These are phyloP conservation scores for Sinocyclocheilus anshuiensis DNA, from an alignment of 2,113 vertebrate species.

Conservation along the genomic window DNA sequence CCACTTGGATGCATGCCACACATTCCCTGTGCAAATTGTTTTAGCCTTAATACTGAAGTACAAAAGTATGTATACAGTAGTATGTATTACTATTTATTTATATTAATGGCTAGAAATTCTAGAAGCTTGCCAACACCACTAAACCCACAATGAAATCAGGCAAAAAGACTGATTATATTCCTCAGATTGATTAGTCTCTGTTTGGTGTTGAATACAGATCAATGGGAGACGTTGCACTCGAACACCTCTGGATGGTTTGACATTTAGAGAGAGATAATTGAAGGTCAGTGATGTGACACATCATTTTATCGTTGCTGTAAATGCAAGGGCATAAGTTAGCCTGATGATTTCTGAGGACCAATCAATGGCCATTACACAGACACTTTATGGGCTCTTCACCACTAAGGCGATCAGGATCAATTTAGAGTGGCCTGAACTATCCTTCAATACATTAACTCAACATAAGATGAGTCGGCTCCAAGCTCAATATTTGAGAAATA, in stretches of 20 bases:
- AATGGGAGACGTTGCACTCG: conserved; percentile 35
- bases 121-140: neutral
- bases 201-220: conserved; percentile 29
- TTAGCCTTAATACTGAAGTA: neutral
- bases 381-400: conserved; percentile 12
- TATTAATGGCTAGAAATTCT: neutral
- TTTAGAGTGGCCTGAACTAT: conserved; percentile 2
- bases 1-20: neutral
- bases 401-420: conserved; percentile 17
- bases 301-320: conserved; percentile 36
- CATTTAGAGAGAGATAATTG: conserved; percentile 52
- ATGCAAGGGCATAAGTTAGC: conserved; percentile 42
- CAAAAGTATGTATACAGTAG: neutral
- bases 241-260: conserved; percentile 36
- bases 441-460: conserved; percentile 27
- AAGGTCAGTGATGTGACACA: conserved; percentile 47
- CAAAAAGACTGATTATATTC: neutral
- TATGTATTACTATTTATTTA: neutral
- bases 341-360: conserved; percentile 45
- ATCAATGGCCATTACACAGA: conserved; percentile 35
- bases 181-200: neutral
- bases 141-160: neutral
- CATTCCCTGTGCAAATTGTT: neutral
- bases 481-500: conserved; percentile 20
- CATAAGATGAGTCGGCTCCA: neutral